A percentile compares a stretch with the other conserved stretches of the same genome.
phyloP scores from a whole-genome alignment of 2,797 vertebrate genomes.

The Alcedo atthis region DNA sequence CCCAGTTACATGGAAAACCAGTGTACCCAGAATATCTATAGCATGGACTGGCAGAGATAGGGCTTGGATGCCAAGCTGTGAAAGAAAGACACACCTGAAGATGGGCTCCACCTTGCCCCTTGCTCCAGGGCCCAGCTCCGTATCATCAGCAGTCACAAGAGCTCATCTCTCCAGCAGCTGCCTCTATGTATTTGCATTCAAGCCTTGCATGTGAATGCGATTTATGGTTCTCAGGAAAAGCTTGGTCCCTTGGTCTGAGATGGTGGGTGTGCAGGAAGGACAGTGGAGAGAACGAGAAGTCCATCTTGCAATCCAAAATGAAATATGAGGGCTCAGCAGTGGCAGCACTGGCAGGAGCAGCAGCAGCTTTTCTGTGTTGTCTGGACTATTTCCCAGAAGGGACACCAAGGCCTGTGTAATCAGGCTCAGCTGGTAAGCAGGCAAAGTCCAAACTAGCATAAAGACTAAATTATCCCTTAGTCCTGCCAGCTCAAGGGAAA shows the following conservation, averaged over 20 bases:
- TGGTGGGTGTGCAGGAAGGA: background rate
- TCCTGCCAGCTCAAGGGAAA: constrained; percentile 68
- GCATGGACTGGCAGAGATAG: background rate
- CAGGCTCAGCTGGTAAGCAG: constrained; percentile 79
- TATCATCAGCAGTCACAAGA: background rate
- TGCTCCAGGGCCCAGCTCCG: background rate
- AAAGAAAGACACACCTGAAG: background rate
- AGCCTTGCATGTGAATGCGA: background rate
- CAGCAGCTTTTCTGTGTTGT: background rate
- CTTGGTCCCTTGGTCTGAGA: background rate
- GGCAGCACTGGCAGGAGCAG: background rate
- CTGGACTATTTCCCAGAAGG: constrained; percentile 68
- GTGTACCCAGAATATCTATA: background rate
- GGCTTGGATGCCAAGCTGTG: background rate
- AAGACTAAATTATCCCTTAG: constrained; percentile 70
- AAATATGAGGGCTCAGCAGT: background rate
- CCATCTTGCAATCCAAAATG: background rate
- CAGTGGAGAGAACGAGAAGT: background rate
- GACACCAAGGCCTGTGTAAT: constrained; percentile 62
- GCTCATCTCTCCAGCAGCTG: background rate
- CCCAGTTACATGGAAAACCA: background rate
- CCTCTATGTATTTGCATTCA: background rate
- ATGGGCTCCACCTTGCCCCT: background rate
- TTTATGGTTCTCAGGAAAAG: background rate
- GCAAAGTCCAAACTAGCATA: constrained; percentile 66